These are phyloP conservation scores for Trachymyrmex septentrionalis DNA, from an alignment of 1,140 invertebrate genomes.

Conservation along the genomic window DNA sequence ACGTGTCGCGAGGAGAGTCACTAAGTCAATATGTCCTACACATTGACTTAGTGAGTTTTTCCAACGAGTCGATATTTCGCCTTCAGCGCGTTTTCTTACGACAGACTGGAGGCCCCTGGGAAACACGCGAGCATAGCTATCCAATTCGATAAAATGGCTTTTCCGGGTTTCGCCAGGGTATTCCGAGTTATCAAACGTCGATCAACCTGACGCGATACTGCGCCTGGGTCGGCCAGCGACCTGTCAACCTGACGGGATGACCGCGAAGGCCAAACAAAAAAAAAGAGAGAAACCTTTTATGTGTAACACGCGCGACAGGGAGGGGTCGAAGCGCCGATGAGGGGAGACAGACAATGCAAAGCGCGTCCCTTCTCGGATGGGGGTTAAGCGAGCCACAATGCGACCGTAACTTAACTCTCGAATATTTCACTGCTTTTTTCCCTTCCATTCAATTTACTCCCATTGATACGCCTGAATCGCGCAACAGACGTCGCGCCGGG, in stretches of 20 bases:
- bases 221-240: conserved; percentile 19
- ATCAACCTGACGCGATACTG: conserved; percentile 32
- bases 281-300: conserved; percentile 63
- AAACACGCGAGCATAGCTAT: conserved; percentile 28
- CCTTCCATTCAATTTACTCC: conserved; percentile 57
- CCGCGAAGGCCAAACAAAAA: conserved; percentile 37
- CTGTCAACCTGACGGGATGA: conserved; percentile 56
- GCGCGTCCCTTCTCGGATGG: conserved; percentile 62
- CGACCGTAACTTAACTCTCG: conserved; percentile 61
- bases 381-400: conserved; percentile 60
- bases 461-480: conserved; percentile 56
- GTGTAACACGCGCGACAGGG: conserved; percentile 57
- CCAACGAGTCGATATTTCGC: conserved; percentile 23
- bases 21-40: conserved; percentile 35
- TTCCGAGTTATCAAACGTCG: conserved; percentile 53
- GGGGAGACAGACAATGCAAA: conserved; percentile 69
- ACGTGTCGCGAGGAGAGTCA: conserved; percentile 21
- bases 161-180: conserved; percentile 40
- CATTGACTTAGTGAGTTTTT: conserved; percentile 45
- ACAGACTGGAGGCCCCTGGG: conserved; percentile 7
- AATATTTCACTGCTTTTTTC: conserved; percentile 59
- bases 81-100: conserved; percentile 28
- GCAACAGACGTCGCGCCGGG: conserved; percentile 38
- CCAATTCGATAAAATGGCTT: conserved; percentile 51
- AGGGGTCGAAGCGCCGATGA: conserved; percentile 23